phyloP scores from a whole-genome alignment of 2,113 vertebrate species.

The Carassius auratus region DNA sequence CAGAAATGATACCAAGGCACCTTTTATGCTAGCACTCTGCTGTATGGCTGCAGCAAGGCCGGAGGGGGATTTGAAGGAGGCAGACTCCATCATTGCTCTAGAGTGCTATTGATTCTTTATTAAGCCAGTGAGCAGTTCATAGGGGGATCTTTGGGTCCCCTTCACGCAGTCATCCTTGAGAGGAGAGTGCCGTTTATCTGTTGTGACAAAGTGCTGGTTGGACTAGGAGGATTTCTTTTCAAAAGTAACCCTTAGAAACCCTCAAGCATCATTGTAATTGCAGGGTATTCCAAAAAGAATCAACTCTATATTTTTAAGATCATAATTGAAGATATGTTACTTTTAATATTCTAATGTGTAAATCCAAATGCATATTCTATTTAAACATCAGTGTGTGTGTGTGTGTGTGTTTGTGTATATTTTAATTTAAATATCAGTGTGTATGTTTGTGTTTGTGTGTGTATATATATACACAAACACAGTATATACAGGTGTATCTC shows the following conservation, averaged over 20 bases:
- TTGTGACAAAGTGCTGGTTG: slow-evolving; percentile 68
- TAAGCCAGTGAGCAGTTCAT: slow-evolving; percentile 73
- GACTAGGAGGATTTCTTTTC: slow-evolving; percentile 51
- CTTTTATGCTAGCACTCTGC: slow-evolving; percentile 63
- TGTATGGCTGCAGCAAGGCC: slow-evolving; percentile 44
- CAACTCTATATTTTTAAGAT: not conserved
- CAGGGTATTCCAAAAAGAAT: not conserved
- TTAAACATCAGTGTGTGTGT: not conserved
- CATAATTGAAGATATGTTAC: not conserved
- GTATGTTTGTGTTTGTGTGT: too few relatives aligned
- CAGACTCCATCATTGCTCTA: slow-evolving; percentile 60
- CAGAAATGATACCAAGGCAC: slow-evolving; percentile 69
- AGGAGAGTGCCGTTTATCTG: slow-evolving; percentile 72
- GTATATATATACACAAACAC: too few relatives aligned
- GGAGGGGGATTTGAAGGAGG: slow-evolving; percentile 52
- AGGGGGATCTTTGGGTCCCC: slow-evolving; percentile 49
- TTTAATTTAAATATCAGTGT: too few relatives aligned
- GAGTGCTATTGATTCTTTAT: slow-evolving; percentile 86
- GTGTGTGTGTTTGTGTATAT: too few relatives aligned
- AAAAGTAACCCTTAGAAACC: slow-evolving; percentile 23
- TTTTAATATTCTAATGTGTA: not conserved
- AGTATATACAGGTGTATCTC: too few relatives aligned
- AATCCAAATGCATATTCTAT: not conserved
- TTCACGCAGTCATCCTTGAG: slow-evolving; percentile 58
- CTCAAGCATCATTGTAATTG: slow-evolving; percentile 20